These are phyloP conservation scores for Dicrostonyx torquatus DNA, from an alignment of 2,797 vertebrate genomes.

Conservation along the genomic window DNA sequence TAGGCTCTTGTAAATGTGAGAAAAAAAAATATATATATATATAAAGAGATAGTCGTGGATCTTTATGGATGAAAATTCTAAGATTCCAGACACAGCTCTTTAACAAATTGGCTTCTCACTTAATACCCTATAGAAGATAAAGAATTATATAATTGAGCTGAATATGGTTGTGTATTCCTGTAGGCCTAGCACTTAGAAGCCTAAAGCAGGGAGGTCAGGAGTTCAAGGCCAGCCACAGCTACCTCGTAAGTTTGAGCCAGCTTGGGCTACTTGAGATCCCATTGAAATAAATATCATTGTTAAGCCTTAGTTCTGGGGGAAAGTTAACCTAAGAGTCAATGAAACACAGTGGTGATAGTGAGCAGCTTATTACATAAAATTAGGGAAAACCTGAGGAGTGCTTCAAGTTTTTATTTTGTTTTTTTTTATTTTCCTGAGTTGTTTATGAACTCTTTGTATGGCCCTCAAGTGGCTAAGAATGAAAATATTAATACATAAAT, in stretches of 20 bases:
- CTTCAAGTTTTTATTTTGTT: neutral
- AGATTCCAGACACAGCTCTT: neutral
- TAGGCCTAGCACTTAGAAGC: neutral
- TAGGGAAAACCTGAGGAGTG: neutral
- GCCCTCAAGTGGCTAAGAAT: neutral
- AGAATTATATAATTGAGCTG: neutral
- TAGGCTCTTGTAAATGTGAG: neutral
- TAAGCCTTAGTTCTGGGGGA: neutral
- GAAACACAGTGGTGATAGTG: neutral
- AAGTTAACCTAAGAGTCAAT: neutral
- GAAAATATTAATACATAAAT: neutral
- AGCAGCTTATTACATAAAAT: constrained; percentile 1
- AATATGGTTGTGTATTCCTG: neutral
- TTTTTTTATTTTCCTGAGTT: neutral
- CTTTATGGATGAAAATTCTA: neutral
- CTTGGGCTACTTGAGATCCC: neutral
- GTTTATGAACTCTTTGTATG: neutral
- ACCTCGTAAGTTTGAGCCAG: neutral
- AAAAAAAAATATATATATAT: neutral
- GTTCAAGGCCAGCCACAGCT: neutral
- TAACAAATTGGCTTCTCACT: neutral
- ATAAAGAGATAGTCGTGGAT: neutral
- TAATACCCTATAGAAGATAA: constrained; percentile 25
- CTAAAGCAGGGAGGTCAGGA: neutral
- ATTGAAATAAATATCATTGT: no score